These are phyloP conservation scores for Holothuria glaberrima DNA, from an alignment of 35 echinoderm and acorn worm genomes.

Conservation along the genomic window DNA sequence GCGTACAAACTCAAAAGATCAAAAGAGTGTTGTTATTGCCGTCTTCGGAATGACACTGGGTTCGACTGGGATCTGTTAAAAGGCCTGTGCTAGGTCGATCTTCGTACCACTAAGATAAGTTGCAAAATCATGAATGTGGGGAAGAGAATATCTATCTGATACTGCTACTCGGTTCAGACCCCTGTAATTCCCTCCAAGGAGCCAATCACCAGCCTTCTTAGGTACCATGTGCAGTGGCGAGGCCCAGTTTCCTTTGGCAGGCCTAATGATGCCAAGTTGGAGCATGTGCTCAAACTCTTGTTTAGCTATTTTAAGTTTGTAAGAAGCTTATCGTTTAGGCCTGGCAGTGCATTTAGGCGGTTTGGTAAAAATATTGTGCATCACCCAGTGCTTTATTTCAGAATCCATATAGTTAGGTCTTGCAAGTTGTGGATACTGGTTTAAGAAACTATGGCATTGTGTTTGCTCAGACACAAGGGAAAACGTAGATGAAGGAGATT, in stretches of 20 bases:
- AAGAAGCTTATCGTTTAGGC: constrained; percentile 11
- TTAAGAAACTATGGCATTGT: no score
- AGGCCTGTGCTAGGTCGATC: constrained; percentile 52
- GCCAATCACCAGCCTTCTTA: constrained; percentile 69
- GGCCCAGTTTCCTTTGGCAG: constrained; percentile 53
- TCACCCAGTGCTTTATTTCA: no score
- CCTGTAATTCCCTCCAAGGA: constrained; percentile 67
- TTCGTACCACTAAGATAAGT: constrained; percentile 38
- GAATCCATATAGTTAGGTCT: no score
- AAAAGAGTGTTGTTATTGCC: constrained; percentile 65
- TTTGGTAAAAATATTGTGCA: no score
- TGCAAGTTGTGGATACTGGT: no score
- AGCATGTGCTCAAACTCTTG: constrained; percentile 60
- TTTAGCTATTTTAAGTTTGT: constrained; percentile 53
- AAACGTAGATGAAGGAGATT: no score
- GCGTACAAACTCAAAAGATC: constrained; percentile 51
- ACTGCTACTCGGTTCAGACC: constrained; percentile 54
- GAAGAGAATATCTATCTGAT: constrained; percentile 67
- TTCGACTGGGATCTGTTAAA: constrained; percentile 64
- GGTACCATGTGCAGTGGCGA: constrained; percentile 69
- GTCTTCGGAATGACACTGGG: constrained; percentile 66
- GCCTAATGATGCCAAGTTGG: constrained; percentile 58
- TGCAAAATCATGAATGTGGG: constrained; percentile 64
- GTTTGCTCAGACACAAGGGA: no score
- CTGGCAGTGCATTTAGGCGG: neutral